Percentiles rank a stretch among this genome's conserved stretches.
Evolutionary conservation across 2,888 invertebrate species (phyloP).

Genomic region (Stomorhina lunata): DNA sequence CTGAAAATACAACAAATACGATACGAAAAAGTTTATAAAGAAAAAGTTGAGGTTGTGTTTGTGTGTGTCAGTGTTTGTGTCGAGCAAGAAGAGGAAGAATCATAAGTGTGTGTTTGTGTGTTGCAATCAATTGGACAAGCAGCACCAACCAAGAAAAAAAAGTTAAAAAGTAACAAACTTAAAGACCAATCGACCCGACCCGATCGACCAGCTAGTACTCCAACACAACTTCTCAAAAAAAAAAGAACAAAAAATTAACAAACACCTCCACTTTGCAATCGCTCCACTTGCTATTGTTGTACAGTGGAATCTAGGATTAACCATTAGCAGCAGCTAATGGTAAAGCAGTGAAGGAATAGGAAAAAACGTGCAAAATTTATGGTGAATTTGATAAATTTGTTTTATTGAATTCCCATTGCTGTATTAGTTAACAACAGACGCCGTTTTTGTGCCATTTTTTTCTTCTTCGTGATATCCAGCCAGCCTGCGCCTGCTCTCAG

Average conservation of each 20-base stretch:
- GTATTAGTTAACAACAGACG: conserved; percentile 59
- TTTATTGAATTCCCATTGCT: conserved; percentile 34
- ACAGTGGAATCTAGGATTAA: background rate
- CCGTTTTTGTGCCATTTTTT: conserved; percentile 65
- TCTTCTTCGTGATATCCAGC: conserved; percentile 43
- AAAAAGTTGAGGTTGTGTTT: conserved; percentile 55
- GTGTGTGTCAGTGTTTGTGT: conserved; percentile 58
- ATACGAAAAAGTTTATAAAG: conserved; percentile 19
- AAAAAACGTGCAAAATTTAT: conserved; percentile 51
- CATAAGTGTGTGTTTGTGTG: conserved; percentile 56
- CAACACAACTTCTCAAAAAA: background rate
- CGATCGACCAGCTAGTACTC: conserved; percentile 22
- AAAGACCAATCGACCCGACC: conserved; percentile 36
- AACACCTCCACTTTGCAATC: background rate
- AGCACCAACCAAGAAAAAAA: conserved; percentile 45
- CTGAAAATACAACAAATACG: conserved; percentile 17
- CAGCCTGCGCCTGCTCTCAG: conserved; percentile 62
- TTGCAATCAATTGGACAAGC: conserved; percentile 59
- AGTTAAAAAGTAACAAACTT: conserved; percentile 46
- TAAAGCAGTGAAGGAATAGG: background rate
- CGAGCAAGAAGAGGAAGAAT: conserved; percentile 48
- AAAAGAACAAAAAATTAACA: no score
- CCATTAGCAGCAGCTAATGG: background rate
- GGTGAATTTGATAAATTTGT: conserved; percentile 25
- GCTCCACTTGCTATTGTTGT: background rate